Evolutionary conservation across 2,888 invertebrate genomes (phyloP), one percentile per base, ranked within the genome.

Genomic region (Drosophila emarginata): DNA sequence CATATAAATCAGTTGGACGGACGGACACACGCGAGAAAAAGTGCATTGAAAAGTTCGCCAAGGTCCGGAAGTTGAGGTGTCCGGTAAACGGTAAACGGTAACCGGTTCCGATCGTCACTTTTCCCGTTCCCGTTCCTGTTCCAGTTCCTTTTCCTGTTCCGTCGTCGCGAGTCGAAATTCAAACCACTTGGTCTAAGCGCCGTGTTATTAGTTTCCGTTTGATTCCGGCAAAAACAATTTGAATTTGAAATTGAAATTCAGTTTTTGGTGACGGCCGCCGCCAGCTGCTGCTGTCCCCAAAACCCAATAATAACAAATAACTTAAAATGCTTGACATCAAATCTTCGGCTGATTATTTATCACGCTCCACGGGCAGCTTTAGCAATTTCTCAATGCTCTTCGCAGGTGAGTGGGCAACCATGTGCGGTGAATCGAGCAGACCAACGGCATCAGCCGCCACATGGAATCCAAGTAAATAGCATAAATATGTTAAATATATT

Each of bases 301-400:
- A 32, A 32, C 9, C 32, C 51, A 51, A 45, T 21, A 45, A 45
- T 11, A 45, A 21, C 18, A 45, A 45, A 18, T 45, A 45, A 45
- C 45, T 45, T n/a, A 54, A 54, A 89, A 97, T 97, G 97, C 94
- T 97, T 93, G 97, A 97, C 94, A 97, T 97, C 91, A 97, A 97
- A 93, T 96, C 97, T 89, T 96, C 97, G 90, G 95, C 97, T 93
- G 97, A 97, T 94, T 97, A 97, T 93, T 94, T 97, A 91, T 95
- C 95, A 93, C 95, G 97, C 93, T 96, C 97, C 92, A 91, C 92
- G 78, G 97, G 97, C 91, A 96, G 97, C 77, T 97, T 97, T 92
- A 96, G 97, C 92, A 97, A 97, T 93, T 96, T 97, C 94, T 97
- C 97, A 93, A 97, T 97, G 97, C 94, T 97, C 91, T 97, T 97